Conservation (phyloP, 1,140 invertebrate species). For the Drosophila jambulina region DNA sequence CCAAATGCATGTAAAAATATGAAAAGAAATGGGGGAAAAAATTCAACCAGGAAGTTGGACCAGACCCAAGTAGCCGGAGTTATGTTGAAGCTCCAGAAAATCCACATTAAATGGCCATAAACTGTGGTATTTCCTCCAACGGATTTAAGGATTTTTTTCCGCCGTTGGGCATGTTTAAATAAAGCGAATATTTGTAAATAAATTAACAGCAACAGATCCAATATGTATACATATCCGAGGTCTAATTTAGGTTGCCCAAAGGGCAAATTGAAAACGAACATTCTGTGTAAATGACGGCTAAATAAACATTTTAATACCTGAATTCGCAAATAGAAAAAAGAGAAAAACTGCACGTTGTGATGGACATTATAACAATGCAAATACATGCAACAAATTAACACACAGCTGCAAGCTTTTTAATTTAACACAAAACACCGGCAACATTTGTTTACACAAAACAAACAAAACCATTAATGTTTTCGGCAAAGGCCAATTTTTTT, state of each 20-base stretch:
- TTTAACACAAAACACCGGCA: conserved; percentile 50
- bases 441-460: conserved; percentile 48
- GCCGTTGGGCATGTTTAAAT: neutral
- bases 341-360: neutral
- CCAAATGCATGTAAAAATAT: conserved; percentile 26
- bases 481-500: conserved; percentile 24
- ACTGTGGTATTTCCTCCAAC: neutral
- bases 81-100: conserved; percentile 20
- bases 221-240: conserved; percentile 7
- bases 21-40: conserved; percentile 10
- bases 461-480: conserved; percentile 49
- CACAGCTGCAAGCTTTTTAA: conserved; percentile 59
- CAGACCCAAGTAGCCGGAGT: conserved; percentile 5
- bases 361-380: conserved; percentile 44
- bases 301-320: conserved; percentile 30
- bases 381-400: conserved; percentile 56
- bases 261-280: conserved; percentile 25
- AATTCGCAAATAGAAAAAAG: conserved; percentile 2
- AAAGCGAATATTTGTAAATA: conserved; percentile 3
- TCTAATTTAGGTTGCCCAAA: conserved; percentile 16
- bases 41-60: conserved; percentile 5
- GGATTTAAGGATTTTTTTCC: neutral
- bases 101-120: conserved; percentile 25
- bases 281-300: conserved; percentile 23
- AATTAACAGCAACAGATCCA: conserved; percentile 17